phyloP scores from a whole-genome alignment of 2,888 invertebrate species.

The Megaustenia siamemsis region DNA sequence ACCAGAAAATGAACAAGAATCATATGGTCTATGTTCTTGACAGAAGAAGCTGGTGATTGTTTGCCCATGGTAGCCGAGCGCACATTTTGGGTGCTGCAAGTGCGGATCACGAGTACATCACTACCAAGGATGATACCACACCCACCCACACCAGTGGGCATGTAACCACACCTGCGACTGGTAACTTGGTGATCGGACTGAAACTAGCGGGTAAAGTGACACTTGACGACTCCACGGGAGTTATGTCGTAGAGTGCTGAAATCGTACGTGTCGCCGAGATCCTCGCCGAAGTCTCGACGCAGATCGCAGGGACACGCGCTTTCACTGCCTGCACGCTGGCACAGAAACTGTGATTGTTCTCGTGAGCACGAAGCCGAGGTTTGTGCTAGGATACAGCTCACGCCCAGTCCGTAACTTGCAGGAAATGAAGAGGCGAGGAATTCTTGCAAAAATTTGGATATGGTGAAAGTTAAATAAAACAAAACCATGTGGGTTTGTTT shows the following conservation, averaged over 20 bases:
- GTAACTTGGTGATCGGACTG: neutral
- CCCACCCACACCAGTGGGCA: conserved; percentile 18
- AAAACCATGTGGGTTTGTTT: too few relatives aligned
- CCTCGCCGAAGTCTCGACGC: neutral
- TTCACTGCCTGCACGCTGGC: neutral
- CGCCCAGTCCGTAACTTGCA: neutral
- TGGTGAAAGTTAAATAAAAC: too few relatives aligned
- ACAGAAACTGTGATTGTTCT: neutral
- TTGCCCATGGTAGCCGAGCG: conserved; percentile 54
- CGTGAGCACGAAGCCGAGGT: neutral
- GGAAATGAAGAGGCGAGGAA: neutral
- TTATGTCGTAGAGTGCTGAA: neutral
- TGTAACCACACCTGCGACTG: conserved; percentile 5
- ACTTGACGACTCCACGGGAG: neutral
- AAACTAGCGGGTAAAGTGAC: neutral
- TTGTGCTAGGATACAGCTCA: neutral
- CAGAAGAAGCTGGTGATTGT: conserved; percentile 37
- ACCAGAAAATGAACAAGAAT: conserved; percentile 16
- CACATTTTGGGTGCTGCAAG: conserved; percentile 55
- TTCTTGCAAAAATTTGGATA: too few relatives aligned
- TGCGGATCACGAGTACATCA: conserved; percentile 20
- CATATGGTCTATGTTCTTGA: conserved; percentile 23
- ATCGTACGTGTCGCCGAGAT: neutral
- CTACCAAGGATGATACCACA: neutral
- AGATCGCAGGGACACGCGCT: neutral